Percentiles rank a stretch among this genome's conserved stretches.
phyloP scores from a whole-genome alignment of 2,888 invertebrate genomes.

The Stegophylla sp. region DNA sequence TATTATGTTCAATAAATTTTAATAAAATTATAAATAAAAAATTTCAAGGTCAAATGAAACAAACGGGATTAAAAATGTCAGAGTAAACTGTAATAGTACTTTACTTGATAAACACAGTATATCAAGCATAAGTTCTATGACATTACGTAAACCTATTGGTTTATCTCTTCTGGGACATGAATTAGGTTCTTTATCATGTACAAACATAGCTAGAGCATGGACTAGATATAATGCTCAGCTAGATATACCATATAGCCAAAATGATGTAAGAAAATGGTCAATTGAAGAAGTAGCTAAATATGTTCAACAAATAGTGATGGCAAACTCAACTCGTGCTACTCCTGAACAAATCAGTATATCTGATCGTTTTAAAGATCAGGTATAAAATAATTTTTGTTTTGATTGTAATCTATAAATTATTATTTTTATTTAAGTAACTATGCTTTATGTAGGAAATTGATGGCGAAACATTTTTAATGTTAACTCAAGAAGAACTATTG shows the following conservation, averaged over 20 bases:
- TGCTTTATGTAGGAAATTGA: constrained; percentile 72
- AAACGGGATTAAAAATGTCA: background rate
- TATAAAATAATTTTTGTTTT: constrained; percentile 1
- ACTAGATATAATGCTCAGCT: constrained; percentile 35
- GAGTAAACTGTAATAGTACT: background rate
- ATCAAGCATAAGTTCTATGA: background rate
- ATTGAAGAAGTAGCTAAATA: constrained; percentile 29
- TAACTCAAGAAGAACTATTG: constrained; percentile 82
- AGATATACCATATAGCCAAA: constrained; percentile 18
- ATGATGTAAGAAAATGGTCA: constrained; percentile 39
- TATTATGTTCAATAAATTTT: background rate
- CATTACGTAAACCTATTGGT: background rate
- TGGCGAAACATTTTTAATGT: constrained; percentile 81
- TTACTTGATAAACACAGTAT: background rate
- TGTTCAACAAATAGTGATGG: constrained; percentile 14
- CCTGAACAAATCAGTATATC: constrained; percentile 2
- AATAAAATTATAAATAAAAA: background rate
- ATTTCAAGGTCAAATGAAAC: constrained; percentile 8
- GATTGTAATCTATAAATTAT: constrained; percentile 62
- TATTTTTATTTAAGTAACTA: constrained; percentile 57
- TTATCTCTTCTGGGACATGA: background rate
- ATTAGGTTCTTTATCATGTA: background rate
- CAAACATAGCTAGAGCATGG: constrained; percentile 12
- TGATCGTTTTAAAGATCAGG: constrained; percentile 28
- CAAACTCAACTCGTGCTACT: background rate